Evolutionary conservation across 1,140 invertebrate species (phyloP).

Genomic region (Macrotrachela quadricornifera): DNA sequence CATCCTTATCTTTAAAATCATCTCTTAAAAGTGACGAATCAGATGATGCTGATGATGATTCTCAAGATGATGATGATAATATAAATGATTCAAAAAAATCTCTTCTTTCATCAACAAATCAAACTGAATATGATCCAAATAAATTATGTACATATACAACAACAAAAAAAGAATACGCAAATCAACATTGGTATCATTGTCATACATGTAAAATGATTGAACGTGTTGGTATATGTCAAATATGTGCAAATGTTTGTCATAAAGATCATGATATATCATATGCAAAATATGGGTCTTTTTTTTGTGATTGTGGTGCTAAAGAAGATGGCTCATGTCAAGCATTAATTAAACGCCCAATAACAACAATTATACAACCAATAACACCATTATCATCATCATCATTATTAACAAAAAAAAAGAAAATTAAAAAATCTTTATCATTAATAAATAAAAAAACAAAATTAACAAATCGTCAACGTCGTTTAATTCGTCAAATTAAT

Average conservation of each 20-base stretch:
- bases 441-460: too few species aligned
- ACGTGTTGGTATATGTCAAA: conserved; percentile 82
- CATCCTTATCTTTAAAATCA: neutral
- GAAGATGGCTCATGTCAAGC: conserved; percentile 55
- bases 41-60: neutral
- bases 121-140: neutral
- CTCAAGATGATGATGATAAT: conserved; percentile 2
- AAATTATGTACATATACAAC: conserved; percentile 88
- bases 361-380: conserved; percentile 9
- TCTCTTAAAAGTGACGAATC: neutral
- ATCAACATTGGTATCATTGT: conserved; percentile 70
- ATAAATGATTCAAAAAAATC: neutral
- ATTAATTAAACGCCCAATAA: conserved; percentile 19
- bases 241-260: conserved; percentile 88
- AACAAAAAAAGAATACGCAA: conserved; percentile 93
- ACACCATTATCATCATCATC: conserved; percentile 32
- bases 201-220: conserved; percentile 95
- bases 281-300: conserved; percentile 92
- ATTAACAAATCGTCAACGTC: too few species aligned
- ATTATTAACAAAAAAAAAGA: conserved; percentile 34
- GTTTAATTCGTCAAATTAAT: too few species aligned
- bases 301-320: conserved; percentile 93
- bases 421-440: neutral
- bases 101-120: neutral
- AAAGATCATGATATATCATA: conserved; percentile 87